Evolutionary conservation across 2,888 invertebrate genomes (phyloP).

Genomic region (Patella caerulea): DNA sequence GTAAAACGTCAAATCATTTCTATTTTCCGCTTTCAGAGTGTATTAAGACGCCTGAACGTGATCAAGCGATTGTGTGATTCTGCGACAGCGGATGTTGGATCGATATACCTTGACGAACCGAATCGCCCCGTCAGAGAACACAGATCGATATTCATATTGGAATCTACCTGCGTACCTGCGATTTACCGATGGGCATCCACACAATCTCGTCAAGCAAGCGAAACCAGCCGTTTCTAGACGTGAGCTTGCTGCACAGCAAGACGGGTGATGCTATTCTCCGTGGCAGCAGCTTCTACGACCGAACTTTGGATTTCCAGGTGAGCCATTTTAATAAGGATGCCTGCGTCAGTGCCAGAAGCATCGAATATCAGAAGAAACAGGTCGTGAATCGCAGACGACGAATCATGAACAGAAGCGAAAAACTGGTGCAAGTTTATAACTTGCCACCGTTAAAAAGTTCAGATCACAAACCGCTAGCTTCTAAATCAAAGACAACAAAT

Average conservation of each 20-base stretch:
- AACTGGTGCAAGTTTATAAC: neutral
- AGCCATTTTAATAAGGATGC: neutral
- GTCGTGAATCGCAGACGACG: neutral
- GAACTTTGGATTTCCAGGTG: neutral
- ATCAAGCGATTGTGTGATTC: no score
- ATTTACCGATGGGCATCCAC: no score
- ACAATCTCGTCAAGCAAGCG: neutral
- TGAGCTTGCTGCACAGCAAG: neutral
- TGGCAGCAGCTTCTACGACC: slow-evolving; percentile 4
- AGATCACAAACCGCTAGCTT: neutral
- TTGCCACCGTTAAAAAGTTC: neutral
- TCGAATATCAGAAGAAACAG: neutral
- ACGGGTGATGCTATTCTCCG: neutral
- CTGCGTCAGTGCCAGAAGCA: neutral
- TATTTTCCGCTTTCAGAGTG: no score
- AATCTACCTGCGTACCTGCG: no score
- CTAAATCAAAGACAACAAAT: neutral
- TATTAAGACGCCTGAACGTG: no score
- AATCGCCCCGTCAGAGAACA: no score
- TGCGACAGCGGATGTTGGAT: no score
- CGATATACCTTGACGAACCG: no score
- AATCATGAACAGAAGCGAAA: neutral
- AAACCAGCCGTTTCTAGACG: neutral
- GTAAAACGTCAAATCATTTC: no score
- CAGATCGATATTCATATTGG: no score